These are phyloP conservation scores for Trissolcus basalis DNA, from an alignment of 1,140 invertebrate species.

Conservation along the genomic window DNA sequence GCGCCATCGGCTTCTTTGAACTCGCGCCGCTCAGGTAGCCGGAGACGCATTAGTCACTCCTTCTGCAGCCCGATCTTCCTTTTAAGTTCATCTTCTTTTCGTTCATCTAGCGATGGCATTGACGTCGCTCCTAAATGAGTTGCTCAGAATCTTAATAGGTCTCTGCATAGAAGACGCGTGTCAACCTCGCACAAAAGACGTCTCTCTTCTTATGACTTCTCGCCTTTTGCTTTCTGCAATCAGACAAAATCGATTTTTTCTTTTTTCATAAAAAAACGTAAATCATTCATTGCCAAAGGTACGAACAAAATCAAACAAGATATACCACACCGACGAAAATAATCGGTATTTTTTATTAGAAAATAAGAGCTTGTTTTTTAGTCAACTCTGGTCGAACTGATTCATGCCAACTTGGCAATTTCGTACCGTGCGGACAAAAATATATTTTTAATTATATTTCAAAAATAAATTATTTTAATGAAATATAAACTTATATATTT, in stretches of 20 bases:
- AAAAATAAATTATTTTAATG: too few species aligned
- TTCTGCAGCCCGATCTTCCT: constrained; percentile 60
- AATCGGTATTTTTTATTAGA: too few species aligned
- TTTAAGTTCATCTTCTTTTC: constrained; percentile 59
- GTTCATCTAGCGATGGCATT: constrained; percentile 50
- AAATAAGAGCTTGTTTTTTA: too few species aligned
- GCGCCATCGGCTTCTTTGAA: constrained; percentile 76
- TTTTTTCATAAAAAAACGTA: not conserved
- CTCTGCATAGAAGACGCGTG: constrained; percentile 65
- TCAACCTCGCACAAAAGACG: constrained; percentile 64
- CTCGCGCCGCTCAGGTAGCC: constrained; percentile 74
- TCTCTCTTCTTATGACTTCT: constrained; percentile 29
- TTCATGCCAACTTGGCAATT: too few species aligned
- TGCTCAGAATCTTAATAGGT: constrained; percentile 74
- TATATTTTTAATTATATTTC: too few species aligned
- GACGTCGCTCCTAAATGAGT: constrained; percentile 71
- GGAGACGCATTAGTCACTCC: constrained; percentile 77
- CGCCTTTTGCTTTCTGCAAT: constrained; percentile 19
- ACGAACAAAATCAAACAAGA: too few species aligned
- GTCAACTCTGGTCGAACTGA: too few species aligned
- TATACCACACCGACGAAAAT: too few species aligned
- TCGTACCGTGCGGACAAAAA: too few species aligned
- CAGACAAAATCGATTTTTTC: constrained; percentile 21
- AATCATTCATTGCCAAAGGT: too few species aligned
- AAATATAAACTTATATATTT: too few species aligned